Conservation (phyloP, 1,140 invertebrate species). For the Halesus radiatus region DNA sequence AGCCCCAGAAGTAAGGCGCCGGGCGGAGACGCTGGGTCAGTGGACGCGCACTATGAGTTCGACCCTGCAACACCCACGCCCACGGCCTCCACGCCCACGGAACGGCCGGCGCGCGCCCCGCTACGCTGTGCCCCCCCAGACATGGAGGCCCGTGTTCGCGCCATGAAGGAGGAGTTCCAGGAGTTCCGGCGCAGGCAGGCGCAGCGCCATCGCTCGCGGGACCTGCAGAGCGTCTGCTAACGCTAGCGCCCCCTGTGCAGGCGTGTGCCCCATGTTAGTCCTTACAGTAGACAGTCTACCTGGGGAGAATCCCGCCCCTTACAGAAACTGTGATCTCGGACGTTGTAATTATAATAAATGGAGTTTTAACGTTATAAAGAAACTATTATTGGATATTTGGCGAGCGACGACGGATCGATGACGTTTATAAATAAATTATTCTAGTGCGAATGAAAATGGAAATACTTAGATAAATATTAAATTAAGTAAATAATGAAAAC, state of each 20-base stretch:
- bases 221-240: slow-evolving; percentile 84
- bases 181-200: slow-evolving; percentile 91
- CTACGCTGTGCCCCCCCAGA: slow-evolving; percentile 75
- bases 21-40: slow-evolving; percentile 84
- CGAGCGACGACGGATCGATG: slow-evolving; percentile 41
- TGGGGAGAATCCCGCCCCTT: not conserved
- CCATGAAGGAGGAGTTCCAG: slow-evolving; percentile 96
- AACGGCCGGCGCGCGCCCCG: slow-evolving; percentile 72
- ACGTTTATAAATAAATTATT: slow-evolving; percentile 44
- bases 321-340: slow-evolving; percentile 39
- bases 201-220: slow-evolving; percentile 75
- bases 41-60: slow-evolving; percentile 96
- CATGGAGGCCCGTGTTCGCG: slow-evolving; percentile 91
- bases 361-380: slow-evolving; percentile 35
- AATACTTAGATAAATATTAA: slow-evolving; percentile 45
- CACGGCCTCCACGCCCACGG: slow-evolving; percentile 80
- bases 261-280: slow-evolving; percentile 19
- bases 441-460: slow-evolving; percentile 45
- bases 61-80: slow-evolving; percentile 79
- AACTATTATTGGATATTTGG: slow-evolving; percentile 36
- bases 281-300: not conserved
- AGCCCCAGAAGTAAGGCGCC: slow-evolving; percentile 73
- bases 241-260: too few species aligned
- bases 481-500: slow-evolving; percentile 54
- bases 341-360: slow-evolving; percentile 23